phyloP scores from a whole-genome alignment of 2,888 invertebrate species.

The Lamellibrachia satsuma region DNA sequence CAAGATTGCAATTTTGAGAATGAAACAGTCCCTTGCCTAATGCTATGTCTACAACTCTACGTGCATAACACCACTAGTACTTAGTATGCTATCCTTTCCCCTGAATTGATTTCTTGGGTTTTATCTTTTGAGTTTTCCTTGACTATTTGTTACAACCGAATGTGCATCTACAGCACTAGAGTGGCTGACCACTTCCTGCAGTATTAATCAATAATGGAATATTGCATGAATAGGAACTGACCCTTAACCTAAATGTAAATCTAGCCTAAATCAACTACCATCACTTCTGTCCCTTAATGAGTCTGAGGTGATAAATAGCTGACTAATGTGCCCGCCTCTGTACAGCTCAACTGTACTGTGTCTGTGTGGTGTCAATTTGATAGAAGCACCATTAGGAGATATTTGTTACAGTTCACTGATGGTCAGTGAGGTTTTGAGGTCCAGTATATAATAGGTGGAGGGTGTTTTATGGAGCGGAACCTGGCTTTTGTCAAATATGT shows the following conservation, averaged over 20 bases:
- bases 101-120: too few species aligned
- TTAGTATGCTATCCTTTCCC: too few species aligned
- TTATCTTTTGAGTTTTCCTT: too few species aligned
- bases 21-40: too few species aligned
- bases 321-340: neutral
- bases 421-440: neutral
- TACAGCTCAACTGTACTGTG: neutral
- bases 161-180: too few species aligned
- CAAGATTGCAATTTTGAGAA: too few species aligned
- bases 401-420: neutral
- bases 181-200: too few species aligned
- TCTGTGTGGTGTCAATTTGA: neutral
- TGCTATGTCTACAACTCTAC: too few species aligned
- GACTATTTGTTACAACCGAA: too few species aligned
- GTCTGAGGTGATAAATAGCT: neutral
- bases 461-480: neutral
- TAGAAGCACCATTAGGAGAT: neutral
- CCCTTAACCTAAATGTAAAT: neutral
- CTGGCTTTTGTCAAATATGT: neutral
- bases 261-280: neutral
- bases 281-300: neutral
- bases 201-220: neutral
- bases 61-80: too few species aligned
- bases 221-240: neutral
- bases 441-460: neutral